phyloP scores from a whole-genome alignment of 37 sponge, comb jelly and placozoan species.

The Aplysina aerophoba region DNA sequence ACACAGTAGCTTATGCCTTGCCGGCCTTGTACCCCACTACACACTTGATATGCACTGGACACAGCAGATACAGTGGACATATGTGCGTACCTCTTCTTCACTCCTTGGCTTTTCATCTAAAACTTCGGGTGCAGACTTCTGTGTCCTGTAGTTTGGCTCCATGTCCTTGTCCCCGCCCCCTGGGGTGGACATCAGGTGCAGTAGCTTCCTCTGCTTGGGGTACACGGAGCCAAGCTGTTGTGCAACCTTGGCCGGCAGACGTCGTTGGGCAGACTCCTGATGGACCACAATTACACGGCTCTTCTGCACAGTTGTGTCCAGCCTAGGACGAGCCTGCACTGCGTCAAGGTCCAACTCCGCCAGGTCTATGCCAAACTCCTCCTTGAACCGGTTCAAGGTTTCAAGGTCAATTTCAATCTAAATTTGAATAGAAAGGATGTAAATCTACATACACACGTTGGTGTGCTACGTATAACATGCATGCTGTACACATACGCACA shows the following conservation, averaged over 20 bases:
- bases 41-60: too few species aligned
- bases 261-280: background rate
- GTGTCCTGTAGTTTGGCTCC: background rate
- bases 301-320: conserved; percentile 63
- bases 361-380: conserved; percentile 26
- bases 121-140: conserved; percentile 17
- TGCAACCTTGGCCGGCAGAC: conserved; percentile 26
- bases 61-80: too few species aligned
- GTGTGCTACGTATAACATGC: too few species aligned
- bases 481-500: too few species aligned
- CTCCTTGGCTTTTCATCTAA: background rate
- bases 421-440: background rate
- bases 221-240: conserved; percentile 8
- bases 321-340: conserved; percentile 30
- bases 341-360: conserved; percentile 9
- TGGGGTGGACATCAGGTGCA: background rate
- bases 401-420: conserved; percentile 31
- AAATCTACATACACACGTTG: background rate
- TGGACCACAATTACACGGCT: conserved; percentile 39
- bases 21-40: too few species aligned
- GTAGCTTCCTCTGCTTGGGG: conserved; percentile 8
- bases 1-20: too few species aligned
- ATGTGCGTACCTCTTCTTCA: conserved; percentile 32
- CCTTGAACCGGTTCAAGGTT: conserved; percentile 14
- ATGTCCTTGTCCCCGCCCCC: background rate